These are phyloP conservation scores for Nipponacmea schrenckii DNA, from an alignment of 2,888 invertebrate genomes.

Conservation along the genomic window DNA sequence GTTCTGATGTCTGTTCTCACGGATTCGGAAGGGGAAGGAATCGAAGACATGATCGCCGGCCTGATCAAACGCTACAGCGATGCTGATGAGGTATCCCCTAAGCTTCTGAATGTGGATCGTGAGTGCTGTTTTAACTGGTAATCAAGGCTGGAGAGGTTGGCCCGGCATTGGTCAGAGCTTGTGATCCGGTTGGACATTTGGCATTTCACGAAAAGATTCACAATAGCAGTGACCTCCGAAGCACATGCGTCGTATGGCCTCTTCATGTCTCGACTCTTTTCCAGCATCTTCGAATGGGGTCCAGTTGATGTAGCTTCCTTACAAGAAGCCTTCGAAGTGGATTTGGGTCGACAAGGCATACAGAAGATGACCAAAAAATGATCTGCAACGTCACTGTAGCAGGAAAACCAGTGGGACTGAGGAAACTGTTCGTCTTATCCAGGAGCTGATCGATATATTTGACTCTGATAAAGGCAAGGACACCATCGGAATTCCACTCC, in stretches of 20 bases:
- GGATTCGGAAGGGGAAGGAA: slow-evolving; percentile 33
- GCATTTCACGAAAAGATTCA: slow-evolving; percentile 40
- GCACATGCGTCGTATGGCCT: slow-evolving; percentile 35
- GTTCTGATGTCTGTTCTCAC: slow-evolving; percentile 37
- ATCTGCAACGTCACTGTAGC: slow-evolving; percentile 35
- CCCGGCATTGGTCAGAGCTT: slow-evolving; percentile 20
- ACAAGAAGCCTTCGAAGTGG: slow-evolving; percentile 34
- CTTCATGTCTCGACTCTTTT: slow-evolving; percentile 36
- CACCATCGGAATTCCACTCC: too few species aligned
- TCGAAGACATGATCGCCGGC: slow-evolving; percentile 34
- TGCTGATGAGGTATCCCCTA: slow-evolving; percentile 30
- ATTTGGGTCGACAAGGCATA: slow-evolving; percentile 26
- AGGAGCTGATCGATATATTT: slow-evolving; percentile 19
- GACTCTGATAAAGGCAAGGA: slow-evolving; percentile 17
- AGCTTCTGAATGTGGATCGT: slow-evolving; percentile 36
- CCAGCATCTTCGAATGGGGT: slow-evolving; percentile 37
- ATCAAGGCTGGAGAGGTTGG: slow-evolving; percentile 1
- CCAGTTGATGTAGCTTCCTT: slow-evolving; percentile 32
- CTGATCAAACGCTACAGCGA: slow-evolving; percentile 29
- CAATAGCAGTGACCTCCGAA: slow-evolving; percentile 30
- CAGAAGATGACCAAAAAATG: slow-evolving; percentile 24
- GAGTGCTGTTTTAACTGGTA: slow-evolving; percentile 33
- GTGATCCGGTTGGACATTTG: slow-evolving; percentile 37
- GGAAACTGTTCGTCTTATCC: slow-evolving; percentile 25
- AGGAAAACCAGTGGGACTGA: slow-evolving; percentile 32